Evolutionary conservation across 2,113 vertebrate genomes (phyloP).

Genomic region (Anhinga anhinga): DNA sequence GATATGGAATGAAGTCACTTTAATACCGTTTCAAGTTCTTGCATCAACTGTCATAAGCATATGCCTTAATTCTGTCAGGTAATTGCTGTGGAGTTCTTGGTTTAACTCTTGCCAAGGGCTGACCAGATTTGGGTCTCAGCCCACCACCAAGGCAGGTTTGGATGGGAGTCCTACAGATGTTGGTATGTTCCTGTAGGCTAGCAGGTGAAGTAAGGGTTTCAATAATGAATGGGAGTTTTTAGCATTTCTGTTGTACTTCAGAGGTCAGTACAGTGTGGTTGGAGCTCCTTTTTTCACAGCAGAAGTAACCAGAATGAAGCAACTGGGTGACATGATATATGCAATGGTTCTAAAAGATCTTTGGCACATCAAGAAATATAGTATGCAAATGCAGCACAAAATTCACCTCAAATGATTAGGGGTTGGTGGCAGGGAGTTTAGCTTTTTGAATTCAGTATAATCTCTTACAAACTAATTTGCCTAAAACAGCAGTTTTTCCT

Average conservation of each 20-base stretch:
- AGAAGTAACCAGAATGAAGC: neutral
- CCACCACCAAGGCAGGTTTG: neutral
- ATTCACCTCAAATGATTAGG: neutral
- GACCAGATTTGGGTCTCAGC: neutral
- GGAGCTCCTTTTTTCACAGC: neutral
- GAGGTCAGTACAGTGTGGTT: neutral
- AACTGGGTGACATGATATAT: neutral
- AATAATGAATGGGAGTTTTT: neutral
- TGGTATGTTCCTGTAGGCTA: neutral
- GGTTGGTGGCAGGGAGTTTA: neutral
- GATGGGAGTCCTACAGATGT: neutral
- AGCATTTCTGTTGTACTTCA: neutral
- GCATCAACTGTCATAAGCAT: neutral
- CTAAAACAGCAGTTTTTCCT: neutral
- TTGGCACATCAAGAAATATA: neutral
- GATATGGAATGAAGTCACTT: neutral
- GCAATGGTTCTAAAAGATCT: neutral
- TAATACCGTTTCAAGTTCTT: neutral
- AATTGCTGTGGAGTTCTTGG: neutral
- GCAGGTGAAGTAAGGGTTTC: neutral
- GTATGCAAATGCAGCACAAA: neutral
- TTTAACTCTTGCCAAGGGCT: neutral
- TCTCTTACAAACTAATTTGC: neutral
- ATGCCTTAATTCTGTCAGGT: neutral
- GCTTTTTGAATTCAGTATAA: neutral